Evolutionary conservation across 2,888 invertebrate species (phyloP), one percentile per base, ranked within the genome.

Genomic region (Omphaloscelis lunosa): DNA sequence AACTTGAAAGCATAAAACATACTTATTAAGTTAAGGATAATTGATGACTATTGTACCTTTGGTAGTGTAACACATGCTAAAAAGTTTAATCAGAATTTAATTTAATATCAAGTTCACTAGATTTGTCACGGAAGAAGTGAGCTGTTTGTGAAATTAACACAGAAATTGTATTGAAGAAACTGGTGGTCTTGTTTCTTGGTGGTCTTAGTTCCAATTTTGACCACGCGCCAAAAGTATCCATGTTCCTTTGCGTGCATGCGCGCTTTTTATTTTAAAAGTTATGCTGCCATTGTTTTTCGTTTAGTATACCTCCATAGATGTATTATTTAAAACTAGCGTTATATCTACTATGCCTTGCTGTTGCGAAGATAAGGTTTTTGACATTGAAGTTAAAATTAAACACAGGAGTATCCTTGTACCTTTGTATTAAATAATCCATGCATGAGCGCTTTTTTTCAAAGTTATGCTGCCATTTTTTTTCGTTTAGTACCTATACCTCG

Each of bases 311-410:
- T 29, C 45, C 45, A 12, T 45, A 45, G 12, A 12, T 45, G 45
- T 45, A 45, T 45, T 45, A 45, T 45, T 45, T 12, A 45, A 12
- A 45, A 45, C 12, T 45, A 12, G 41, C 11, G 45, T 45, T 45
- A 45, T 45, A 45, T 5, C 45, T 48, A 67, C 23, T 51, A 68
- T 51, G 51, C 23, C 51, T 11, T 51, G 51, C 27, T 53, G 11
- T 34, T 41, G 27, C 69, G 27, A 39, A 53, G 59, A 62, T 78
- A 79, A 69, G 11, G n/a, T n/a, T 77, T 51, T 79, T 58, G 39
- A 34, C 2, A 63, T 63, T 58, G 69, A 39, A 17, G 29, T 23
- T 68, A 58, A 62, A 80, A 72, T 61, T 66, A 17, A 17, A 56
- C 29, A 67, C 29, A 65, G 66, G n/a, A 12, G 8, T 41, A 12